Conservation (phyloP, 2,888 invertebrate genomes). For the Drosophila trichaetosa region DNA sequence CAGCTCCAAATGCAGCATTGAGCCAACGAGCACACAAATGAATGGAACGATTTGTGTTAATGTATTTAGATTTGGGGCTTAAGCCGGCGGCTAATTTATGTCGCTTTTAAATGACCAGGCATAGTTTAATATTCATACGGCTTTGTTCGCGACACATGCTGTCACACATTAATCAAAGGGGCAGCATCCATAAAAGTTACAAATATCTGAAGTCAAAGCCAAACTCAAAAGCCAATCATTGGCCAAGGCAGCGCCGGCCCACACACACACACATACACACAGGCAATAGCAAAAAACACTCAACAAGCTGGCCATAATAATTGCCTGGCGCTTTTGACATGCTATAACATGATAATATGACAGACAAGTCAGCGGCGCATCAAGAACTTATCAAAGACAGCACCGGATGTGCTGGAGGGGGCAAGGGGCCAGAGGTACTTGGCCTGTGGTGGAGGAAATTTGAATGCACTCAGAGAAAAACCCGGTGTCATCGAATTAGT, state of each 20-base stretch:
- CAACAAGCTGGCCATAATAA: conserved; percentile 44
- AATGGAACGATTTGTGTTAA: conserved; percentile 69
- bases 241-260: conserved; percentile 52
- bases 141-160: conserved; percentile 23
- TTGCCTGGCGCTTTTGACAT: conserved; percentile 70
- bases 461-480: conserved; percentile 1
- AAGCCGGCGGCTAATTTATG: conserved; percentile 69
- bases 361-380: conserved; percentile 73
- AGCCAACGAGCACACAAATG: conserved; percentile 39
- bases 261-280: conserved; percentile 51
- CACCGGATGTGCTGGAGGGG: conserved; percentile 56
- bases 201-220: conserved; percentile 54
- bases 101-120: conserved; percentile 65
- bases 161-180: conserved; percentile 72
- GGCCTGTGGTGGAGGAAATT: background rate
- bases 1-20: conserved; percentile 38
- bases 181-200: conserved; percentile 61
- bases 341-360: conserved; percentile 78
- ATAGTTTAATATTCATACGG: conserved; percentile 73
- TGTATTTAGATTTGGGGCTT: conserved; percentile 57
- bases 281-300: conserved; percentile 48
- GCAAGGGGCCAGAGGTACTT: background rate
- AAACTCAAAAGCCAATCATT: conserved; percentile 28
- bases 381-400: conserved; percentile 62
- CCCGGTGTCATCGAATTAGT: background rate